Percentiles rank a stretch among this genome's conserved stretches.
Evolutionary conservation across 2,888 invertebrate genomes (phyloP).

Genomic region (Candidula unifasciata): DNA sequence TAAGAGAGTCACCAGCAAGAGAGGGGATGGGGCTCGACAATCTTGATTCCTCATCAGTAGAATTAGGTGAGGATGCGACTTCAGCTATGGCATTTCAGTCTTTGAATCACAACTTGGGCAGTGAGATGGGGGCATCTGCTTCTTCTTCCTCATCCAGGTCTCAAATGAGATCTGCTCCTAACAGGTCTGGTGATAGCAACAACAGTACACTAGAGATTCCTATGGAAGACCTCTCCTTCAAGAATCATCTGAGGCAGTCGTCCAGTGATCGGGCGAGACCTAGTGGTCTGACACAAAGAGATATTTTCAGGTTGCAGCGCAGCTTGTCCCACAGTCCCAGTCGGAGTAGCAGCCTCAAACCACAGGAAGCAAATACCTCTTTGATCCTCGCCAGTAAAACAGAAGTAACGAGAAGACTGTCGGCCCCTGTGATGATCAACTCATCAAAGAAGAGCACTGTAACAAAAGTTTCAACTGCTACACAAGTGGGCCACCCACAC

Average conservation of each 20-base stretch:
- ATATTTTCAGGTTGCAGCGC: conserved; percentile 47
- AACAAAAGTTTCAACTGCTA: conserved; percentile 47
- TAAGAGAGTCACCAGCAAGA: conserved; percentile 3
- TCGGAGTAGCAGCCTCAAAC: conserved; percentile 51
- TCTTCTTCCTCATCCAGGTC: conserved; percentile 55
- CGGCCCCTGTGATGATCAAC: conserved; percentile 37
- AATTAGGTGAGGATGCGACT: conserved; percentile 71
- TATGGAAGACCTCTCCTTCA: conserved; percentile 63
- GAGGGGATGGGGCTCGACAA: conserved; percentile 11
- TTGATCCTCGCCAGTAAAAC: conserved; percentile 25
- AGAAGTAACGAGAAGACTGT: conserved; percentile 41
- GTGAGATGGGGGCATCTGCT: conserved; percentile 40
- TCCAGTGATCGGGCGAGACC: conserved; percentile 57
- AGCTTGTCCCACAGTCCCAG: conserved; percentile 65
- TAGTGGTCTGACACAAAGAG: conserved; percentile 60
- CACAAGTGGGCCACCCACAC: conserved; percentile 43
- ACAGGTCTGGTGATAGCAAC: conserved; percentile 54
- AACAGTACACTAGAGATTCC: conserved; percentile 74
- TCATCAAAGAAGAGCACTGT: conserved; percentile 33
- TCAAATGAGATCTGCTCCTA: conserved; percentile 48
- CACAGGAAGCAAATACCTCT: conserved; percentile 40
- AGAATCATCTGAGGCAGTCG: conserved; percentile 19
- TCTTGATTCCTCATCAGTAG: conserved; percentile 42
- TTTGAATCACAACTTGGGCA: conserved; percentile 62
- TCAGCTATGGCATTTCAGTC: conserved; percentile 73